Conservation (phyloP, 2,797 vertebrate genomes). For the Masticophis lateralis region DNA sequence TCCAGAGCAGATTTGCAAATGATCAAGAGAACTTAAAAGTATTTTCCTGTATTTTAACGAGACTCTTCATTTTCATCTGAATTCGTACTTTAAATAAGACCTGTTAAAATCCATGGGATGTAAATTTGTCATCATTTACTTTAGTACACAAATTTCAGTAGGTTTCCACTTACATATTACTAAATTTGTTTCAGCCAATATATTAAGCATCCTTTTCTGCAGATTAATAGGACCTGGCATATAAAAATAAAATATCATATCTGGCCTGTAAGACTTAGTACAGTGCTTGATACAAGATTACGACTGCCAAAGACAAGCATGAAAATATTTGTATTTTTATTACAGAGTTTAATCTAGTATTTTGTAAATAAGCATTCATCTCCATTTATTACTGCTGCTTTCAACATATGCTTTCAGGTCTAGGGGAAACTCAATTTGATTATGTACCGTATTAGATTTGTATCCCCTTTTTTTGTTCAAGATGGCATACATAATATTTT, state of each 20-base stretch:
- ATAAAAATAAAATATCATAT: not conserved
- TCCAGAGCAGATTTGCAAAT: not conserved
- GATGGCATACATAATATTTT: not conserved
- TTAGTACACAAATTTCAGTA: not conserved
- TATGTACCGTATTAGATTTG: not conserved
- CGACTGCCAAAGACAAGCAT: not conserved
- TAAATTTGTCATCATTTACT: not conserved
- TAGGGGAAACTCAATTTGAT: not conserved
- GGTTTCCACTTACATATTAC: not conserved
- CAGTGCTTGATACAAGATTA: not conserved
- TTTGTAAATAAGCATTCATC: not conserved
- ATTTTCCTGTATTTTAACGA: not conserved
- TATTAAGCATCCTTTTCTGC: not conserved
- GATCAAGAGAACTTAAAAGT: not conserved
- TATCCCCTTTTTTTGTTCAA: not conserved
- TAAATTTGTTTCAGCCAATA: not conserved
- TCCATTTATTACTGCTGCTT: not conserved
- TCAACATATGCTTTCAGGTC: not conserved
- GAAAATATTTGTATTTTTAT: not conserved
- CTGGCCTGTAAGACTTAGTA: not conserved
- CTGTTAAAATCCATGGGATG: not conserved
- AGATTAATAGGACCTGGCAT: not conserved
- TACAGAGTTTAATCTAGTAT: not conserved
- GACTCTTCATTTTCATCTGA: not conserved
- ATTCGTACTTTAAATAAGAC: not conserved